Evolutionary conservation across 2,888 invertebrate genomes (phyloP).

Genomic region (Adelphocoris suturalis): DNA sequence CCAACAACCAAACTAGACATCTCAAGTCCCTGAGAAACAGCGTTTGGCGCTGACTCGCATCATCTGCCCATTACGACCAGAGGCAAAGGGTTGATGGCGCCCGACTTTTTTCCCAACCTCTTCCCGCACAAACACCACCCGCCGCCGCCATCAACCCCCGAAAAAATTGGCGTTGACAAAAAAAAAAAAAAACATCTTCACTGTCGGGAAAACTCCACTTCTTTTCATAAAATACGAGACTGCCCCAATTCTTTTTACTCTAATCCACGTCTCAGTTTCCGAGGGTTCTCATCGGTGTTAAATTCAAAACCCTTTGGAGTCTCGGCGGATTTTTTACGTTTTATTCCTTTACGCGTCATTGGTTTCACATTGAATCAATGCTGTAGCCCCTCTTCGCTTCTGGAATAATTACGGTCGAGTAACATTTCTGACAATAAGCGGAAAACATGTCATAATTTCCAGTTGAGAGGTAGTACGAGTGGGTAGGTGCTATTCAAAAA

Average conservation of each 20-base stretch:
- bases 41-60: neutral
- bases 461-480: neutral
- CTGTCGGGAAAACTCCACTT: neutral
- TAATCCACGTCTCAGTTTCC: neutral
- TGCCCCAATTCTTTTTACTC: neutral
- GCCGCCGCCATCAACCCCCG: neutral
- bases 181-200: neutral
- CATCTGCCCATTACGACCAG: neutral
- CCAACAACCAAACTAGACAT: too few relatives aligned
- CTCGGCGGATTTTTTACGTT: neutral
- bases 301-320: neutral
- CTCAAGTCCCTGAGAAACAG: too few relatives aligned
- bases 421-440: neutral
- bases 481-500: neutral
- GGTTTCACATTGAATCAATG: neutral
- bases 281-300: neutral
- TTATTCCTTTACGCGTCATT: neutral
- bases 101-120: neutral
- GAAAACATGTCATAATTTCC: neutral
- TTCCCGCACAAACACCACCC: neutral
- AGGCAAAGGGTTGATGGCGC: neutral
- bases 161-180: conserved; percentile 17
- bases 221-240: conserved; percentile 12
- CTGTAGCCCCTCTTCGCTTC: neutral
- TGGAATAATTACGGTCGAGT: neutral